Percentiles rank a stretch among this genome's conserved stretches.
Evolutionary conservation across 2,113 vertebrate species (phyloP).

Genomic region (Rhinoderma darwinii): DNA sequence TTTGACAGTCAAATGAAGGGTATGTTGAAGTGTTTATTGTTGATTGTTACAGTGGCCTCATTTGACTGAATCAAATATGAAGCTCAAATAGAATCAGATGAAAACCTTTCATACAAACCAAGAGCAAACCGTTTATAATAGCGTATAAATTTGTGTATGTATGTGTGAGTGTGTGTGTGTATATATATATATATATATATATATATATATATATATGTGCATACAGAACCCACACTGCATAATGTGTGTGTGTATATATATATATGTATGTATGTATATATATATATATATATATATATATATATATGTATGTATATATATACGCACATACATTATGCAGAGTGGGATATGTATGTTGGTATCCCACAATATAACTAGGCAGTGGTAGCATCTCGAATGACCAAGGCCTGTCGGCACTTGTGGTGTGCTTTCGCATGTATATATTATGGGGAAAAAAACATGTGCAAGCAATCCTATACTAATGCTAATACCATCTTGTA

Average conservation of each 20-base stretch:
- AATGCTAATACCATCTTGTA: neutral
- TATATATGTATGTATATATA: neutral
- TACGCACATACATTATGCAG: neutral
- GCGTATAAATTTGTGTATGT: neutral
- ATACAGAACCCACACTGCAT: neutral
- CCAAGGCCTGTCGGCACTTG: neutral
- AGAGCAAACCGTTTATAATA: neutral
- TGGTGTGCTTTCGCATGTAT: neutral
- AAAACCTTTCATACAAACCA: neutral
- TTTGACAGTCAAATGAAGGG: slow-evolving; percentile 66
- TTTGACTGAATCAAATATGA: slow-evolving; percentile 2
- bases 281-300: slow-evolving; percentile 13
- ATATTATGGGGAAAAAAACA: neutral
- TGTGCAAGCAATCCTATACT: neutral
- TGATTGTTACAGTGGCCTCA: neutral
- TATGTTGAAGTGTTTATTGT: slow-evolving; percentile 60
- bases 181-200: too few species aligned
- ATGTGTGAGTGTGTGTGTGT: neutral
- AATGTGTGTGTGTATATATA: too few species aligned
- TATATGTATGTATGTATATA: neutral
- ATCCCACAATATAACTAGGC: neutral
- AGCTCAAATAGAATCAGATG: neutral
- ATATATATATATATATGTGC: too few species aligned
- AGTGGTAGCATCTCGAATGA: neutral
- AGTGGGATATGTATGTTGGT: neutral